Percentiles rank a stretch among this genome's conserved stretches.
phyloP scores from a whole-genome alignment of 2,888 invertebrate species.

The Apamea sordens region DNA sequence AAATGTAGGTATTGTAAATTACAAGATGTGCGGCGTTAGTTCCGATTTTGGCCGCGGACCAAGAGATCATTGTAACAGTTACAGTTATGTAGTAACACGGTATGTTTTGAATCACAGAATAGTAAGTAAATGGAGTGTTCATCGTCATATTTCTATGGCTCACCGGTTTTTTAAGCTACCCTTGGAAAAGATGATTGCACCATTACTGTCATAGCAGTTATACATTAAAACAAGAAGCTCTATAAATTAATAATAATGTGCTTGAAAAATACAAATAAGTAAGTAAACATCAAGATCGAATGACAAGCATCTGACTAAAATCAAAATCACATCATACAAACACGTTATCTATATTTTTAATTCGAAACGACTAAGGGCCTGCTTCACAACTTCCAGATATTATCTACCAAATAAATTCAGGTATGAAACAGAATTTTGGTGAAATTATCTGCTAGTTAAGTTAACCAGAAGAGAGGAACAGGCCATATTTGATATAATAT shows the following conservation, averaged over 20 bases:
- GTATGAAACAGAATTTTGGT: background rate
- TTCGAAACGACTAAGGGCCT: background rate
- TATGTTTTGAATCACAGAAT: background rate
- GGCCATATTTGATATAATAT: background rate
- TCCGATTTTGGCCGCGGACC: too few relatives aligned
- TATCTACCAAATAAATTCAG: slow-evolving; percentile 2
- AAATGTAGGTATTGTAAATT: background rate
- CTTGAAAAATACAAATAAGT: background rate
- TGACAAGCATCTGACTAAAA: slow-evolving; percentile 14
- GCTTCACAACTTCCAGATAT: slow-evolving; percentile 5
- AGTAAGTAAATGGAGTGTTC: background rate
- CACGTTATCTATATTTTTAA: background rate
- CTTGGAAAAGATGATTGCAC: background rate
- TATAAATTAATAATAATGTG: background rate
- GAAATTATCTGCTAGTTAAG: background rate
- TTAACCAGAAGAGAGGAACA: background rate
- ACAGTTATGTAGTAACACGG: too few relatives aligned
- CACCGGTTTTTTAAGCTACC: background rate
- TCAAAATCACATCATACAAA: slow-evolving; percentile 15
- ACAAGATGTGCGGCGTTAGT: background rate
- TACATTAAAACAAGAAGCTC: background rate
- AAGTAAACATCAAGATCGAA: slow-evolving; percentile 27
- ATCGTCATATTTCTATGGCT: background rate
- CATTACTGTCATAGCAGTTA: background rate
- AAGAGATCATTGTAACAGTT: background rate